Evolutionary conservation across 1,140 invertebrate species (phyloP).

Genomic region (Drosophila insularis): DNA sequence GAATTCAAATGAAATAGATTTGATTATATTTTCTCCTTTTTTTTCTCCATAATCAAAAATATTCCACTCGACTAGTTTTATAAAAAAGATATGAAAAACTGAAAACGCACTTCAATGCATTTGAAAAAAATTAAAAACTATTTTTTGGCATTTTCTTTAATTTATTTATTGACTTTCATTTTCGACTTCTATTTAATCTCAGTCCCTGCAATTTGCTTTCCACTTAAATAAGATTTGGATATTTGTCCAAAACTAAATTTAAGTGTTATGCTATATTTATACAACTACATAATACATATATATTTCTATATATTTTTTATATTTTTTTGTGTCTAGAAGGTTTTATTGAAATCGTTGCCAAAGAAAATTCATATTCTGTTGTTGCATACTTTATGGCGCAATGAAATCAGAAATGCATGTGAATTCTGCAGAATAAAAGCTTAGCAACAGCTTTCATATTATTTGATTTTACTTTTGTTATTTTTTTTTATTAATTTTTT

Average conservation of each 20-base stretch:
- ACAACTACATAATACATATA: conserved; percentile 10
- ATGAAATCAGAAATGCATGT: conserved; percentile 25
- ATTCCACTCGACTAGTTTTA: too few relatives aligned
- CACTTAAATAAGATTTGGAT: not conserved
- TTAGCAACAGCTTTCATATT: not conserved
- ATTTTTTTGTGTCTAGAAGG: not conserved
- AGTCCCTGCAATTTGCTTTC: not conserved
- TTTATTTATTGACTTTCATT: too few relatives aligned
- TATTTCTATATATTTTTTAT: conserved; percentile 10
- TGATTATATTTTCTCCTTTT: too few relatives aligned
- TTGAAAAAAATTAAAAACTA: too few relatives aligned
- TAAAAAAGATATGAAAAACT: too few relatives aligned
- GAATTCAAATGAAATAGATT: too few relatives aligned
- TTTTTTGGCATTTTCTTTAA: too few relatives aligned
- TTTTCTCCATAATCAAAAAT: too few relatives aligned
- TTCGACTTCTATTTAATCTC: not conserved
- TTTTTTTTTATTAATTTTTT: too few relatives aligned
- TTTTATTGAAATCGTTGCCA: conserved; percentile 36
- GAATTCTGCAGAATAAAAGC: not conserved
- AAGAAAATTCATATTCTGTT: conserved; percentile 56
- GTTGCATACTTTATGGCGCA: conserved; percentile 31
- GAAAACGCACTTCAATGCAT: too few relatives aligned
- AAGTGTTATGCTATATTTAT: conserved; percentile 25
- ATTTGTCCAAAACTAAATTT: conserved; percentile 17
- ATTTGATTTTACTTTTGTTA: not conserved